Evolutionary conservation across 1,140 invertebrate species (phyloP).

Genomic region (Leptinotarsa undecemlineata): DNA sequence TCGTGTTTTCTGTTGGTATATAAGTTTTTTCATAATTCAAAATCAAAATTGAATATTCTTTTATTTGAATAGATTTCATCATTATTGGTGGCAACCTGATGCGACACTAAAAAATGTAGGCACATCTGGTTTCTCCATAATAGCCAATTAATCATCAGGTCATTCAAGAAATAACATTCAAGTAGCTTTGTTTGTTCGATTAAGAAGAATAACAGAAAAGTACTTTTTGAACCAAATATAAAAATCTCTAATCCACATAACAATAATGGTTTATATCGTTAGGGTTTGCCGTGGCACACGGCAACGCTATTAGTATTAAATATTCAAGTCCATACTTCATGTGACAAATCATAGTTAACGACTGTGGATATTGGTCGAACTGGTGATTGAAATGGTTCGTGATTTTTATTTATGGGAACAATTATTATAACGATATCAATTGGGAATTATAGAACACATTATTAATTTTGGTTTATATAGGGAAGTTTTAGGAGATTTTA

Average conservation of each 20-base stretch:
- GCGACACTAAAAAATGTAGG: no score
- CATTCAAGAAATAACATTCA: background rate
- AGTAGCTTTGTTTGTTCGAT: background rate
- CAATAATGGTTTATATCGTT: constrained; percentile 1
- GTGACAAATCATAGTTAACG: constrained; percentile 2
- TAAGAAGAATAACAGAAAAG: background rate
- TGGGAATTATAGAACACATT: background rate
- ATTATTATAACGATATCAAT: background rate
- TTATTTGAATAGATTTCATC: no score
- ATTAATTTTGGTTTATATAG: background rate
- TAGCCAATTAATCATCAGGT: background rate
- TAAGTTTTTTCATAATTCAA: no score
- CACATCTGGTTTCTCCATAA: background rate
- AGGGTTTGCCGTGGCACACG: background rate
- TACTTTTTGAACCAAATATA: background rate
- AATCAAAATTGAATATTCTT: no score
- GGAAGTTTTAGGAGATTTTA: background rate
- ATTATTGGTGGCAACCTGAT: no score
- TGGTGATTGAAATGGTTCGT: background rate
- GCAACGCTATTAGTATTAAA: background rate
- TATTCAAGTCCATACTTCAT: background rate
- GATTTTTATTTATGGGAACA: background rate
- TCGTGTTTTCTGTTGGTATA: no score
- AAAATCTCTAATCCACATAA: background rate
- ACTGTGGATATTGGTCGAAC: background rate